Evolutionary conservation across 2,797 vertebrate species (phyloP).

Genomic region (Hafferia zeledoni): DNA sequence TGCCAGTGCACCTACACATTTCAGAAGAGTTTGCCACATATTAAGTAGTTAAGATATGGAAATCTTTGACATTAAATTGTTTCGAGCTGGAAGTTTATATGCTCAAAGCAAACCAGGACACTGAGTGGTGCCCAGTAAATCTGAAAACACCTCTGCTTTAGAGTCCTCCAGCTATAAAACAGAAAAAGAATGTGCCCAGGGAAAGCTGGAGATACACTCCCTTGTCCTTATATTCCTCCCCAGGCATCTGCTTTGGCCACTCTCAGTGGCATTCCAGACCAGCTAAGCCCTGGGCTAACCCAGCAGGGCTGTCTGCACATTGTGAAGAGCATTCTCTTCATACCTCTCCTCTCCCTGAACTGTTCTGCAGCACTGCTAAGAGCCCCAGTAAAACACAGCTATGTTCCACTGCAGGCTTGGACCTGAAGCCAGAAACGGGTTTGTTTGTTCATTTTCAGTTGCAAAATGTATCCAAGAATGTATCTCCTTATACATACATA

Average conservation of each 20-base stretch:
- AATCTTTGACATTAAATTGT: background rate
- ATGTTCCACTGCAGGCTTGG: background rate
- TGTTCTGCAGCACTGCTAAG: background rate
- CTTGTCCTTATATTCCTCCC: background rate
- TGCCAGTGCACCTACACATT: background rate
- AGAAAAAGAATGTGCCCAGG: background rate
- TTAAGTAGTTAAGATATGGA: background rate
- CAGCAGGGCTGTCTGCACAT: background rate
- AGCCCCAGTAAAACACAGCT: background rate
- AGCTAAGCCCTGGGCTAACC: background rate
- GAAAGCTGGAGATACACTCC: background rate
- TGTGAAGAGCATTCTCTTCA: constrained; percentile 2
- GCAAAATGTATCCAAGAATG: background rate
- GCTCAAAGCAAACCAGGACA: background rate
- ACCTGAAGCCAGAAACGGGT: background rate
- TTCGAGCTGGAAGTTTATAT: background rate
- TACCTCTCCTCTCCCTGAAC: background rate
- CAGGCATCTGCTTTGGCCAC: background rate
- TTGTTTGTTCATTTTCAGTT: background rate
- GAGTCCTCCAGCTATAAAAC: background rate
- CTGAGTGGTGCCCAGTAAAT: background rate
- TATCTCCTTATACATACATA: background rate
- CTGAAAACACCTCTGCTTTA: background rate
- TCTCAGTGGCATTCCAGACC: background rate
- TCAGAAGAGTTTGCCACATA: background rate